Evolutionary conservation across 2,113 vertebrate species (phyloP).

Genomic region (Alligator sinensis): DNA sequence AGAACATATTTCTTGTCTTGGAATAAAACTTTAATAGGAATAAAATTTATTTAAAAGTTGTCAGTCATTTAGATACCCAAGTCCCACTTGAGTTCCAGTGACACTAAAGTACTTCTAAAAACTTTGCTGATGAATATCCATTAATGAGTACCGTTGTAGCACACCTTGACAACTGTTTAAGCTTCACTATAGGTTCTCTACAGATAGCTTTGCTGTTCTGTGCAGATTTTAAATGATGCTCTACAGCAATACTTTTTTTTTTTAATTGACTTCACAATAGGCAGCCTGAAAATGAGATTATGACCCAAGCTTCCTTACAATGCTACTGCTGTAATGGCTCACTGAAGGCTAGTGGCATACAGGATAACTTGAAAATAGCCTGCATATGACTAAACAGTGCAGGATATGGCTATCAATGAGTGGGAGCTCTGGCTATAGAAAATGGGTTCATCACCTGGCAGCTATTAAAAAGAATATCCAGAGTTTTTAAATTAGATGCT

Average conservation of each 20-base stretch:
- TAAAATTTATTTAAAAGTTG: background rate
- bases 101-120: background rate
- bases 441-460: background rate
- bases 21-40: background rate
- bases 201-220: background rate
- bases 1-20: background rate
- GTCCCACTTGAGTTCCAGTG: background rate
- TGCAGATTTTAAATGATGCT: background rate
- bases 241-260: background rate
- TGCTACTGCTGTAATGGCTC: background rate
- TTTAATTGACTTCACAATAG: too few relatives aligned
- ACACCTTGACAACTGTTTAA: background rate
- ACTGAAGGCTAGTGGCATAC: background rate
- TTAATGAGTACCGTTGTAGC: background rate
- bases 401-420: background rate
- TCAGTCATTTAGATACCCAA: background rate
- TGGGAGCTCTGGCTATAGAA: background rate
- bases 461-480: background rate
- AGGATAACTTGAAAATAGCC: background rate
- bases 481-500: background rate
- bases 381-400: background rate
- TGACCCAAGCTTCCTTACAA: background rate
- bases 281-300: too few relatives aligned
- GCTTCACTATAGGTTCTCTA: fast-evolving
- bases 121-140: background rate